Percentiles rank a stretch among this genome's conserved stretches.
These are phyloP conservation scores for mouse (Mus musculus) DNA, from an alignment of 2,113 vertebrate species.

Conservation along the genomic window DNA sequence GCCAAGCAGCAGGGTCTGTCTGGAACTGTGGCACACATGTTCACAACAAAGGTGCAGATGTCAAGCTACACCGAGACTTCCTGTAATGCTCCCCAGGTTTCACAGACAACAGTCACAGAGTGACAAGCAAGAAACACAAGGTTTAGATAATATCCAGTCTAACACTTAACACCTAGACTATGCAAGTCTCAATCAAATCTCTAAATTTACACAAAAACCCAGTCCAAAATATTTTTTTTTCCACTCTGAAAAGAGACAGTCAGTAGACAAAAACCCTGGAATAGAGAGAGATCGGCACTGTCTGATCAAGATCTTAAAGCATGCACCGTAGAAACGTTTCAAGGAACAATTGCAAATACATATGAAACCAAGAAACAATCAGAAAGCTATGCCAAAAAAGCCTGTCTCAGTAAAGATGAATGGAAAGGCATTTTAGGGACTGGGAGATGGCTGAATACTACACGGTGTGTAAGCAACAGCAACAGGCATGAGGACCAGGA, in stretches of 20 bases:
- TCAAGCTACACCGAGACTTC: neutral
- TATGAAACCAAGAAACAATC: neutral
- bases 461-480: neutral
- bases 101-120: neutral
- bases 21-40: no score
- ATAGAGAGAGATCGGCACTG: neutral
- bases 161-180: neutral
- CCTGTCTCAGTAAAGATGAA: neutral
- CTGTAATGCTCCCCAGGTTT: neutral
- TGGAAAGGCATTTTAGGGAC: neutral
- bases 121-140: neutral
- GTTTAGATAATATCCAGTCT: neutral
- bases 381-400: neutral
- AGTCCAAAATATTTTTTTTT: neutral
- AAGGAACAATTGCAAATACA: neutral
- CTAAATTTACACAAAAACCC: neutral
- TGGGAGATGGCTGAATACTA: neutral
- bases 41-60: no score
- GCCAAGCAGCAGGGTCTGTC: rapidly evolving
- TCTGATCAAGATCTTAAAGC: neutral
- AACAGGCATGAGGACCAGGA: neutral
- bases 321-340: neutral
- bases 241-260: neutral
- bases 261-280: neutral
- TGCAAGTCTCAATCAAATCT: neutral